phyloP scores from a whole-genome alignment of 2,888 invertebrate genomes.

The Ceriagrion tenellum region DNA sequence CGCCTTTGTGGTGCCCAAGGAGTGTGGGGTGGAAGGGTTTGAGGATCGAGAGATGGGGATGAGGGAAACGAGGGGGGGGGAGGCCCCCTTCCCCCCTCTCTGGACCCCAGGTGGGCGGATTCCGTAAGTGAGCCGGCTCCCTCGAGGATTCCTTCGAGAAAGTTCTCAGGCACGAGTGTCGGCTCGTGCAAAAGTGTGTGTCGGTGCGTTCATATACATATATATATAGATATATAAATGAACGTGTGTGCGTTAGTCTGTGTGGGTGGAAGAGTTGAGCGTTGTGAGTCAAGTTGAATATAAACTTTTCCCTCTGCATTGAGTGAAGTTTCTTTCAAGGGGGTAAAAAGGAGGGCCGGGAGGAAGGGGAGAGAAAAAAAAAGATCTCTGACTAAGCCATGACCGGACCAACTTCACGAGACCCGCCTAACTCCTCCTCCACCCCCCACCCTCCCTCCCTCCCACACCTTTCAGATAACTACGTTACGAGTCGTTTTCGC shows the following conservation, averaged over 20 bases:
- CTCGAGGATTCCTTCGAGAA: slow-evolving; percentile 52
- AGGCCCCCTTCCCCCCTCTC: background rate
- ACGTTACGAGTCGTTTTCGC: slow-evolving; percentile 37
- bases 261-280: background rate
- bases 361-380: background rate
- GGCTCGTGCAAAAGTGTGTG: background rate
- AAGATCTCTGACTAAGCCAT: slow-evolving; percentile 34
- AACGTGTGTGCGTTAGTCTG: background rate
- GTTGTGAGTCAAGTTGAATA: slow-evolving; percentile 32
- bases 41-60: background rate
- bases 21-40: background rate
- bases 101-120: slow-evolving; percentile 45
- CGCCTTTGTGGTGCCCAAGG: background rate
- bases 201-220: background rate
- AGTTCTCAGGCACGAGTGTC: background rate
- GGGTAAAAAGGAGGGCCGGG: too few relatives aligned
- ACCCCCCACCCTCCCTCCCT: background rate
- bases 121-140: slow-evolving; percentile 13
- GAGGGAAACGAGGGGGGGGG: background rate
- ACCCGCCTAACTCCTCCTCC: background rate
- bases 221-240: too few relatives aligned
- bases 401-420: slow-evolving; percentile 31
- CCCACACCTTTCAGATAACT: slow-evolving; percentile 11
- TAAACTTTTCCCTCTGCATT: slow-evolving; percentile 51
- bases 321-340: slow-evolving; percentile 41